Base-by-base conservation (phyloP, 2,113 vertebrate genomes). In the Neodontobutis hainanensis region DNA sequence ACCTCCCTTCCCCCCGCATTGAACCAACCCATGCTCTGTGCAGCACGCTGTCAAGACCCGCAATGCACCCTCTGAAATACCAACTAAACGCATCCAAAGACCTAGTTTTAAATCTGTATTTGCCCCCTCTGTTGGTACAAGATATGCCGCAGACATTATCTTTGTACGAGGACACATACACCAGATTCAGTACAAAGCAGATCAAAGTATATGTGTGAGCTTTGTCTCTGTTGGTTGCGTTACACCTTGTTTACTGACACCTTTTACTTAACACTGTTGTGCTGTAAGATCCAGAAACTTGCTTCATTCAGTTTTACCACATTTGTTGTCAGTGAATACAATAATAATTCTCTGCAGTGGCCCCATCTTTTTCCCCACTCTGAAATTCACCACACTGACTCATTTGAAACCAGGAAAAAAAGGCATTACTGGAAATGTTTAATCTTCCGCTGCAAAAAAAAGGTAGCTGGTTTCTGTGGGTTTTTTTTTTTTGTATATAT, bases 1-100 rank as follows among this genome's bases (percentile, higher is more conserved):
- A 16, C 71, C 79, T 61, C 80, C 82, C 74, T 42, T 50, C 77
- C 71, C 84, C 83, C 85, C 81, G 87, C 90, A 87, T 86, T 90
- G 86, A 90, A 90, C 87, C 87, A 91, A 86, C 85, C 83, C 84
- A 87, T 85, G 88, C 85, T 83, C 90, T 90, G 84, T 92, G 91
- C 92, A 90, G 89, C 77, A 90, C 70, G 77, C 80, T 88, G 81
- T 77, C 87, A 73, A 70, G 73, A 87, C 87, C 90, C 83, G 92
- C 92, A 94, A 78, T 91, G 76, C 84, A 88, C 77, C 80, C 76
- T 82, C 56, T 61, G 69, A 82, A 69, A 70, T 50, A 52, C 64
- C 52, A 61, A 73, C 59, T 50, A 65, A 38, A 48, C 51, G 10
- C 47, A 38, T 44, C 11, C 15, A 11, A 43, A 59, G 61, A 19